These are phyloP conservation scores for Ochotona curzoniae DNA, from an alignment of 2,113 vertebrate species.

Conservation along the genomic window DNA sequence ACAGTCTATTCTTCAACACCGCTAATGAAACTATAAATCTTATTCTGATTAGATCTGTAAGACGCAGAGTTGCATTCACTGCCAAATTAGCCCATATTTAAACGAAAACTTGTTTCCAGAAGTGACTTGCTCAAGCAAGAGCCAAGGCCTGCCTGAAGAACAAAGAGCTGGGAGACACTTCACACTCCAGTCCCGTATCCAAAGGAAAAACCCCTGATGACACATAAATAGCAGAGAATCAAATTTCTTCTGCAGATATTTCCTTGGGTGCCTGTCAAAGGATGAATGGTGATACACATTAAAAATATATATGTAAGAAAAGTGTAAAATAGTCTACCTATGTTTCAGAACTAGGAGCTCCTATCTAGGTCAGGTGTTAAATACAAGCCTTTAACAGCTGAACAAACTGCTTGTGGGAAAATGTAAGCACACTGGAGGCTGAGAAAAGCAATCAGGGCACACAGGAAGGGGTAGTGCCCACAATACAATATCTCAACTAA, in stretches of 20 bases:
- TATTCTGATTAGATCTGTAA: conserved; percentile 41
- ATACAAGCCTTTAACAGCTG: background rate
- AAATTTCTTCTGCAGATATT: background rate
- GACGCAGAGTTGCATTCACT: background rate
- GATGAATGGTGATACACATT: background rate
- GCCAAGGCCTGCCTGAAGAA: background rate
- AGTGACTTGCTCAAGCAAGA: background rate
- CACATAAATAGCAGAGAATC: background rate
- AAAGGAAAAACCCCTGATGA: background rate
- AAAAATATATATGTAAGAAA: conserved; percentile 19
- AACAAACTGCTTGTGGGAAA: background rate
- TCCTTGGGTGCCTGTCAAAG: background rate
- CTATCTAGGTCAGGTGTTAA: background rate
- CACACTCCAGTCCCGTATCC: background rate
- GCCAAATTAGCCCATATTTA: background rate
- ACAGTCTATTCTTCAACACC: background rate
- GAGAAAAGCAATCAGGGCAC: background rate
- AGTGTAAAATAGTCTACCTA: background rate
- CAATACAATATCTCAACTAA: background rate
- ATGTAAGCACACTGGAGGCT: background rate
- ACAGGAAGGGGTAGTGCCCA: background rate
- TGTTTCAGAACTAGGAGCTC: background rate
- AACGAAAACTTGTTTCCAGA: background rate
- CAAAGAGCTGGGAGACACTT: background rate
- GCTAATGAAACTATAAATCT: conserved; percentile 40